These are phyloP conservation scores for Paradisaea rubra DNA, from an alignment of 2,113 vertebrate genomes.

Conservation along the genomic window DNA sequence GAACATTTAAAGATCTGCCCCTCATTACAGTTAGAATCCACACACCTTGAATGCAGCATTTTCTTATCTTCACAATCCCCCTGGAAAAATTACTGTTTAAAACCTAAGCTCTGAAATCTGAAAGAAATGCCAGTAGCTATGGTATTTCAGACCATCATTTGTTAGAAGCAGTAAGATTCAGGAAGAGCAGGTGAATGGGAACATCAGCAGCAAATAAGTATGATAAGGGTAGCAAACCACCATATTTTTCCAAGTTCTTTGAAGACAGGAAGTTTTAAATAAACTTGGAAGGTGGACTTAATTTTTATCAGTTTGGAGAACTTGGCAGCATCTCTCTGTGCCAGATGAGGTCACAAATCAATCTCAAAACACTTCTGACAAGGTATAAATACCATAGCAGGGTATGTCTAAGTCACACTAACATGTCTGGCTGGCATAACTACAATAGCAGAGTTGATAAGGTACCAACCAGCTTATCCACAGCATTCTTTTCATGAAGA, in stretches of 20 bases:
- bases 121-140: neutral
- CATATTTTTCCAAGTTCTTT: neutral
- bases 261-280: neutral
- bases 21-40: neutral
- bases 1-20: neutral
- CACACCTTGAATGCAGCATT: neutral
- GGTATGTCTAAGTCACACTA: conserved; percentile 54
- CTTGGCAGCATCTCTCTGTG: conserved; percentile 9
- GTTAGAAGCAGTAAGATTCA: neutral
- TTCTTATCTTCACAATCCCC: neutral
- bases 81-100: neutral
- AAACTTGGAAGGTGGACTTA: neutral
- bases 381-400: conserved; percentile 61
- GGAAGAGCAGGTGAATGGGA: neutral
- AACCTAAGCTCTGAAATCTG: neutral
- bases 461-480: conserved; percentile 59
- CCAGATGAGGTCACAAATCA: conserved; percentile 72
- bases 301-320: conserved; percentile 37
- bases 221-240: neutral
- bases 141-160: neutral
- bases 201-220: neutral
- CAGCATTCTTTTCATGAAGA: conserved; percentile 69
- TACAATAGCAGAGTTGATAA: conserved; percentile 64
- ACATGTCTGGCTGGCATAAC: conserved; percentile 62
- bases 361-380: conserved; percentile 67